Conservation (phyloP, 2,888 invertebrate genomes). For the Trichacis sp. region DNA sequence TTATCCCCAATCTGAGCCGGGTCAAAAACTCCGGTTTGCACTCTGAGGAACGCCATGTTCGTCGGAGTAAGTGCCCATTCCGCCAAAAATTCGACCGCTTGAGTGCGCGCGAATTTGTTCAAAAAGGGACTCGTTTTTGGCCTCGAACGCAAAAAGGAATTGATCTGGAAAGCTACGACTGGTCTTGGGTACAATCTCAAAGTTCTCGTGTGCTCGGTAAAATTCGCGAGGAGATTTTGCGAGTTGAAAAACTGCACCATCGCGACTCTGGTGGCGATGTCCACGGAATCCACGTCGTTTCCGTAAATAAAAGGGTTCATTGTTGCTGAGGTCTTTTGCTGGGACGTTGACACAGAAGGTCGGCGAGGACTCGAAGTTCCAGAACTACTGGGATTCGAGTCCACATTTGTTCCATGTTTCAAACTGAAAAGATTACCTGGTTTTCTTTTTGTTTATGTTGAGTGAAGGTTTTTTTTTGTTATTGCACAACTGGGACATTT, state of each 20-base stretch:
- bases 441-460: no score
- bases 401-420: constrained; percentile 62
- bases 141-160: constrained; percentile 94
- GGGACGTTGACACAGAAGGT: constrained; percentile 66
- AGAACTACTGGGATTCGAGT: constrained; percentile 63
- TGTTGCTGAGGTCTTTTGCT: constrained; percentile 52
- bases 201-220: constrained; percentile 97
- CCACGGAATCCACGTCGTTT: constrained; percentile 97
- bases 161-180: constrained; percentile 98
- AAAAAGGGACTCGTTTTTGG: constrained; percentile 90
- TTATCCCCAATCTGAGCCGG: constrained; percentile 97
- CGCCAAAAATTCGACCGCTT: constrained; percentile 98
- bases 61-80: constrained; percentile 98
- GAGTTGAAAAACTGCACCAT: constrained; percentile 99
- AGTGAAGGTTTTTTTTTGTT: constrained; percentile 15
- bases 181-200: constrained; percentile 96
- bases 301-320: constrained; percentile 92
- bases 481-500: background rate
- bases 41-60: constrained; percentile 96
- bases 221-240: constrained; percentile 95
- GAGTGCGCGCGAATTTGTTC: constrained; percentile 92
- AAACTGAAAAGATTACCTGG: constrained; percentile 65
- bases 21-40: constrained; percentile 96
- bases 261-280: constrained; percentile 96
- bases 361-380: constrained; percentile 60